A percentile compares a stretch with the other conserved stretches of the same genome.
These are phyloP conservation scores for Notarius quadriscutis DNA, from an alignment of 2,113 vertebrate genomes.

Conservation along the genomic window DNA sequence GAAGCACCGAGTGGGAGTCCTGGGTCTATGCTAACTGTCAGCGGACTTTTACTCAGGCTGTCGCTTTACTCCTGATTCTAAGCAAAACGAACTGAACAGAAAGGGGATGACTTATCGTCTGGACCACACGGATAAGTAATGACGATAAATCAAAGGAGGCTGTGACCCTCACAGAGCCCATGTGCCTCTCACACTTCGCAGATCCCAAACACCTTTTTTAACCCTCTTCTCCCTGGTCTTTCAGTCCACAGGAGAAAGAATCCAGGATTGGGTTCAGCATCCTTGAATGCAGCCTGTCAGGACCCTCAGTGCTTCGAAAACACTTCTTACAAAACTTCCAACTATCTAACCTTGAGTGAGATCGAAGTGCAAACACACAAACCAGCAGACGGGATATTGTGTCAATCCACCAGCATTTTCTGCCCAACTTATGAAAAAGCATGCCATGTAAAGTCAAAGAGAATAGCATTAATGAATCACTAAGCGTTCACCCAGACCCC, in stretches of 20 bases:
- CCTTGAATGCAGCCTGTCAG: constrained; percentile 1
- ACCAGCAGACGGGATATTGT: not conserved
- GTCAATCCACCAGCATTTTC: constrained; percentile 21
- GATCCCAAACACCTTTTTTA: not conserved
- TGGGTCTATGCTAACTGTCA: constrained; percentile 32
- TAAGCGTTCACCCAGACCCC: constrained; percentile 7
- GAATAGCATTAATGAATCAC: constrained; percentile 15
- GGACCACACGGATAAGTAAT: constrained; percentile 48
- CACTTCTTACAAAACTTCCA: not conserved
- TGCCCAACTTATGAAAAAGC: constrained; percentile 17
- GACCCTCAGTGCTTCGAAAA: not conserved
- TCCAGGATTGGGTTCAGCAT: not conserved
- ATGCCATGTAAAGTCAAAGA: constrained; percentile 19
- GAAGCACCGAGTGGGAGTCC: constrained; percentile 21
- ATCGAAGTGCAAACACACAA: not conserved
- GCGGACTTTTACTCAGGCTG: constrained; percentile 17
- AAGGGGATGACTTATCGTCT: constrained; percentile 26
- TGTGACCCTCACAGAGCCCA: constrained; percentile 17
- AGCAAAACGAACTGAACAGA: constrained; percentile 20
- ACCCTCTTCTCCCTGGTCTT: constrained; percentile 18
- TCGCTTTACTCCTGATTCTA: constrained; percentile 22
- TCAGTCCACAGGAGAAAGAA: constrained; percentile 3
- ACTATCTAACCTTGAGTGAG: not conserved
- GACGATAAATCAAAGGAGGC: constrained; percentile 46
- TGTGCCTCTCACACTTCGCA: not conserved